Conservation (phyloP, 2,888 invertebrate species). For the Diachrysia chrysitis region DNA sequence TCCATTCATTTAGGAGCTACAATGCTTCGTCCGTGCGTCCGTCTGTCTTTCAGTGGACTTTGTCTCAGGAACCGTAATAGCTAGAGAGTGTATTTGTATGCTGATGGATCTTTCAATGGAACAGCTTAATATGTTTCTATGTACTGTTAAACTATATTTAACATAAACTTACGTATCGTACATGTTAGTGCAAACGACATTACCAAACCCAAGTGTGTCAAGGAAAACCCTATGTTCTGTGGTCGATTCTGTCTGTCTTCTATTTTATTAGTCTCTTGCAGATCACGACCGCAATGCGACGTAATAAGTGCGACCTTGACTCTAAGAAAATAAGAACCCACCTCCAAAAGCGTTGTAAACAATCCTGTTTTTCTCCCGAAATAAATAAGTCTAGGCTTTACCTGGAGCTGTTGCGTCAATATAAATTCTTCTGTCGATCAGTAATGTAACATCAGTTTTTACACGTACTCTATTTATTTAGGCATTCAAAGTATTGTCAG, state of each 20-base stretch:
- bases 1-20: no score
- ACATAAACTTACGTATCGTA: no score
- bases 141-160: no score
- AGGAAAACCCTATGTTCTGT: neutral
- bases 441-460: no score
- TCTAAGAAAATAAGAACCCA: conserved; percentile 39
- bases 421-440: neutral
- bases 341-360: conserved; percentile 20
- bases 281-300: conserved; percentile 51
- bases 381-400: conserved; percentile 8
- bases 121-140: no score
- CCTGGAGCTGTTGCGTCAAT: neutral
- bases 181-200: conserved; percentile 7
- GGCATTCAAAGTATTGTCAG: no score
- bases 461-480: no score
- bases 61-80: no score
- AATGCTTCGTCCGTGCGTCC: no score
- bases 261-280: conserved; percentile 40
- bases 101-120: no score
- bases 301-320: conserved; percentile 46
- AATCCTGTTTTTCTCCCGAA: conserved; percentile 21
- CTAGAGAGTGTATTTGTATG: no score
- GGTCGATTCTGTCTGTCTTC: conserved; percentile 23
- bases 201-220: conserved; percentile 12
- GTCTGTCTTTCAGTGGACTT: no score